Evolutionary conservation across 2,888 invertebrate species (phyloP), one percentile per base, ranked within the genome.

Genomic region (Nomada flava): DNA sequence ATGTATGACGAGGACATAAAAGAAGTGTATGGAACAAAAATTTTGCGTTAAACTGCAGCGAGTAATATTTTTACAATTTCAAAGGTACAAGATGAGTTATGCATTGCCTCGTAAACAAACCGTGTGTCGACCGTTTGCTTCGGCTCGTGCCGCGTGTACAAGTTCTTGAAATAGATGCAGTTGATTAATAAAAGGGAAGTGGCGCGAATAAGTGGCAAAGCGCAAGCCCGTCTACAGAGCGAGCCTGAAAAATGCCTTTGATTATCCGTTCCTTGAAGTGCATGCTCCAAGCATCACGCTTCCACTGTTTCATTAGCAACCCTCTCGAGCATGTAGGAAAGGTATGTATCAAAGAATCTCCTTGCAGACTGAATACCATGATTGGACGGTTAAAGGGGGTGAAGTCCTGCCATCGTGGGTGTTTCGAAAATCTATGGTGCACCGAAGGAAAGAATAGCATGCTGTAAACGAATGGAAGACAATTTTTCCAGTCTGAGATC

Each of bases 281-380:
- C 57, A 69, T 29, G 20, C 65, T 63, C 65, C 23, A 44, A 44
- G 71, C 23, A 23, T 29, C 55, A 42, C 26, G 65, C 59, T 68
- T 74, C 57, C 60, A 23, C 57, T 68, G 74, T 81, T 81, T 81
- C 74, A 81, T 81, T 81, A 77, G 69, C 65, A 60, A 74, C 70
- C 81, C 73, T 36, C 70, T 53, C 59, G 15, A 62, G 62, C 47
- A 57, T 36, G 36, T 59, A 52, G 47, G 36, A 57, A 64, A 57
- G 52, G 42, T 44, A 47, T n/a, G 63, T 23, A 75, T 62, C 59
- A 57, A 64, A 65, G 73, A 55, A 68, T 60, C 52, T 72, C 29
- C 67, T 15, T n/a, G 59, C 18, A 59, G 29, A 18, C 13, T 29
- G 29, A 59, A 50, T 47, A 29, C 64, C 59, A 64, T 64, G 64